Evolutionary conservation across 2,888 invertebrate species (phyloP).

Genomic region (Anthophora plumipes): DNA sequence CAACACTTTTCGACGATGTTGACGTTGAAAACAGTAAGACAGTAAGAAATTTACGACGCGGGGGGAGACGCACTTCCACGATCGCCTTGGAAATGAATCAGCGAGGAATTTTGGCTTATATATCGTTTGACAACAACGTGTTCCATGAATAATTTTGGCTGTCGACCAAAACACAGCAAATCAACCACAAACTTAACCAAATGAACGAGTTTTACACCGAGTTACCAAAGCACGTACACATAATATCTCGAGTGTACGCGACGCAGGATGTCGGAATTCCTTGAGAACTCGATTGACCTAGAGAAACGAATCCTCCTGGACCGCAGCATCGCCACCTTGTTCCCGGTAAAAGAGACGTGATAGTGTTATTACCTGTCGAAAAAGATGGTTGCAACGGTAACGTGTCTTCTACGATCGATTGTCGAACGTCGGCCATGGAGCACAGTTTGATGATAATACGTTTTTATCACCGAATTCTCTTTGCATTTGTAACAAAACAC

Average conservation of each 20-base stretch:
- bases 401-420: background rate
- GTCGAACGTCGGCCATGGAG: background rate
- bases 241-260: background rate
- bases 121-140: slow-evolving; percentile 10
- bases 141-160: slow-evolving; percentile 59
- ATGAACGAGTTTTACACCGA: slow-evolving; percentile 32
- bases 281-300: background rate
- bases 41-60: background rate
- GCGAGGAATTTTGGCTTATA: background rate
- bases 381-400: background rate
- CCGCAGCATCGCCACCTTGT: slow-evolving; percentile 49
- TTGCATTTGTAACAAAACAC: background rate
- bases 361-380: slow-evolving; percentile 18
- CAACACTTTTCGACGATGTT: background rate
- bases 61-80: too few relatives aligned
- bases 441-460: background rate
- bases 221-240: slow-evolving; percentile 6
- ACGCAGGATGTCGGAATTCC: slow-evolving; percentile 37
- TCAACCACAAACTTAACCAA: slow-evolving; percentile 18
- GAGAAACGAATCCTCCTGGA: slow-evolving; percentile 8
- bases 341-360: slow-evolving; percentile 55
- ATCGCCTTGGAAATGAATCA: background rate
- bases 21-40: background rate
- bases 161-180: slow-evolving; percentile 17
- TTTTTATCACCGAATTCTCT: background rate